Percentiles rank a stretch among this genome's conserved stretches.
phyloP scores from a whole-genome alignment of 2,113 vertebrate species.

The Galemys pyrenaicus region DNA sequence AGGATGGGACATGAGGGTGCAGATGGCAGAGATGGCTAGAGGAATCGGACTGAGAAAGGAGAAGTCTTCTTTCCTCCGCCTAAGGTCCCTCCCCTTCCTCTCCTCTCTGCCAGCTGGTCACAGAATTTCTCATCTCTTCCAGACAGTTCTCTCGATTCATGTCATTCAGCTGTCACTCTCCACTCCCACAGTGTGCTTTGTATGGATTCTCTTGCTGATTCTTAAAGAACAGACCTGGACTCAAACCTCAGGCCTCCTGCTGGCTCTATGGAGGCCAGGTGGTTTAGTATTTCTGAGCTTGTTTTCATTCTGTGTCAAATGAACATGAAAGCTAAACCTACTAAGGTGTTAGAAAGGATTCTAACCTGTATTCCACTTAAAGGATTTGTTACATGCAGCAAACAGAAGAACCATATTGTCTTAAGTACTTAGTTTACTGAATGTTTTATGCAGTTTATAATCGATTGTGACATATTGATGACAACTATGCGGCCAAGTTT shows the following conservation, averaged over 20 bases:
- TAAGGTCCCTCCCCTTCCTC: fast-evolving
- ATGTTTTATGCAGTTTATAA: constrained; percentile 35
- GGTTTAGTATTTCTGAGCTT: not conserved
- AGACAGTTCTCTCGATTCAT: not conserved
- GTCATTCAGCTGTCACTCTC: not conserved
- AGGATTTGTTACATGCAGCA: not conserved
- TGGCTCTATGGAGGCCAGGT: no score
- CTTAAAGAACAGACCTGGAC: not conserved
- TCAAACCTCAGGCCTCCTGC: not conserved
- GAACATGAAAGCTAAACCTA: not conserved
- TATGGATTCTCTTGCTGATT: not conserved
- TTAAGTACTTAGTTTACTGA: constrained; percentile 16
- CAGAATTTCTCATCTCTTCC: not conserved
- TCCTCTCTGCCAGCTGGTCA: not conserved
- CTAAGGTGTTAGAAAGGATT: not conserved
- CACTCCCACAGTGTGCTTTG: fast-evolving
- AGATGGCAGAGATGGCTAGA: not conserved
- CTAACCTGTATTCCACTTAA: not conserved
- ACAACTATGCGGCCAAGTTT: not conserved
- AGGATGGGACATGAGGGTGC: not conserved
- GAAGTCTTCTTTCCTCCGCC: fast-evolving
- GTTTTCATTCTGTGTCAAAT: not conserved
- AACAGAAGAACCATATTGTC: not conserved
- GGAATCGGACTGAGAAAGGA: not conserved
- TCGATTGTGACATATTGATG: constrained; percentile 36